Percentiles rank a stretch among this genome's conserved stretches.
phyloP scores from a whole-genome alignment of 1,140 invertebrate species.

The Ceratitis capitata region DNA sequence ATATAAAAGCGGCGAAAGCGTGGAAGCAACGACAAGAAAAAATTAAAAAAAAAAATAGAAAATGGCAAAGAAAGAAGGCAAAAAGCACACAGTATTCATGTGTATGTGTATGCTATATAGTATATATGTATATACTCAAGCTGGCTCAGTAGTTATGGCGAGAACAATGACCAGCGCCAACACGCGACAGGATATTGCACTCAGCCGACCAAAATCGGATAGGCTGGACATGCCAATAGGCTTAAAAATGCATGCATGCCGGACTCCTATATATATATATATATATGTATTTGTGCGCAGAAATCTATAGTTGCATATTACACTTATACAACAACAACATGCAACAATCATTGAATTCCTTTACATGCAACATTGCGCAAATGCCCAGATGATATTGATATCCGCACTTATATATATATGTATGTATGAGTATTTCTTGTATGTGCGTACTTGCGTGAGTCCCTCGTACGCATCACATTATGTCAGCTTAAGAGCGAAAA shows the following conservation, averaged over 20 bases:
- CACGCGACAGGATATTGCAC: constrained; percentile 30
- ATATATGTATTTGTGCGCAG: neutral
- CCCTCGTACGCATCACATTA: constrained; percentile 11
- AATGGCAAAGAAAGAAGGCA: neutral
- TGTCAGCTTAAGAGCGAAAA: constrained; percentile 30
- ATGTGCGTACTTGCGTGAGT: neutral
- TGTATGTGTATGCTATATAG: too few relatives aligned
- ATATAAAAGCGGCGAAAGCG: neutral
- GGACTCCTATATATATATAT: neutral
- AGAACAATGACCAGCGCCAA: neutral
- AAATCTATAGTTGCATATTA: neutral
- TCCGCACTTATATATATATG: too few relatives aligned
- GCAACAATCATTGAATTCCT: neutral
- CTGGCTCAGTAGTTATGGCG: neutral
- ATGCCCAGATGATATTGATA: neutral
- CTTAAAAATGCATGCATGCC: neutral
- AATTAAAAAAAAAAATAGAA: neutral
- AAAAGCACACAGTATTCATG: neutral
- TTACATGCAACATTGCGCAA: neutral
- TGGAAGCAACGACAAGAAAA: neutral
- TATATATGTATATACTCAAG: too few relatives aligned
- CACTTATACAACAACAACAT: neutral
- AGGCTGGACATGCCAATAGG: constrained; percentile 22
- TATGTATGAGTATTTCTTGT: neutral
- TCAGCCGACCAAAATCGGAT: constrained; percentile 25